phyloP scores from a whole-genome alignment of 2,888 invertebrate species.

The Heliconius ismenius region DNA sequence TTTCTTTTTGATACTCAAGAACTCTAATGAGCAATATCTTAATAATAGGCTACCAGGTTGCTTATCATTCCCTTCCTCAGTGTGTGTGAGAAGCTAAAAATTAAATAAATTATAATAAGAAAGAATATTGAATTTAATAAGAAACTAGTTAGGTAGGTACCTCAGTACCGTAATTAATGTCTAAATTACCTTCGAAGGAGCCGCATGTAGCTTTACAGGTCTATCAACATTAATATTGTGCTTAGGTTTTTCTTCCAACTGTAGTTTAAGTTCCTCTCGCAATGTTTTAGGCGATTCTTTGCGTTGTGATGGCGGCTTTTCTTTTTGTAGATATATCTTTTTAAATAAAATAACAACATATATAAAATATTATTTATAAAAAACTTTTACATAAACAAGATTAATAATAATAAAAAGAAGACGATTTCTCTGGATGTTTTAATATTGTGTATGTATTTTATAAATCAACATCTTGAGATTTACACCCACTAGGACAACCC shows the following conservation, averaged over 20 bases:
- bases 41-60: not conserved
- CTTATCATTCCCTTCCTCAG: too few species aligned
- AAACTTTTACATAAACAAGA: too few species aligned
- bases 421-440: too few species aligned
- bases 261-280: constrained; percentile 59
- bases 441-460: too few species aligned
- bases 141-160: not conserved
- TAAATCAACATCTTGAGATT: too few species aligned
- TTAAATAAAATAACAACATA: not conserved
- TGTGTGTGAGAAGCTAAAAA: not conserved
- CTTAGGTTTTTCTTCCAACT: constrained; percentile 54
- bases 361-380: too few species aligned
- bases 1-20: too few species aligned
- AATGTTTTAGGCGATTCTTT: constrained; percentile 51
- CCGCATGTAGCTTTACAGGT: constrained; percentile 57
- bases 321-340: constrained; percentile 54
- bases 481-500: too few species aligned
- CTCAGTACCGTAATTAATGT: not conserved
- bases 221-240: constrained; percentile 57
- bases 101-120: not conserved
- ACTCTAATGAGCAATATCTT: not conserved
- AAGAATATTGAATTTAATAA: not conserved
- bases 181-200: constrained; percentile 49
- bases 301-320: constrained; percentile 40
- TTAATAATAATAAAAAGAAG: too few species aligned